Percentiles rank a stretch among this genome's conserved stretches.
Conservation (phyloP, 1,140 invertebrate species). For the Magallana angulata region DNA sequence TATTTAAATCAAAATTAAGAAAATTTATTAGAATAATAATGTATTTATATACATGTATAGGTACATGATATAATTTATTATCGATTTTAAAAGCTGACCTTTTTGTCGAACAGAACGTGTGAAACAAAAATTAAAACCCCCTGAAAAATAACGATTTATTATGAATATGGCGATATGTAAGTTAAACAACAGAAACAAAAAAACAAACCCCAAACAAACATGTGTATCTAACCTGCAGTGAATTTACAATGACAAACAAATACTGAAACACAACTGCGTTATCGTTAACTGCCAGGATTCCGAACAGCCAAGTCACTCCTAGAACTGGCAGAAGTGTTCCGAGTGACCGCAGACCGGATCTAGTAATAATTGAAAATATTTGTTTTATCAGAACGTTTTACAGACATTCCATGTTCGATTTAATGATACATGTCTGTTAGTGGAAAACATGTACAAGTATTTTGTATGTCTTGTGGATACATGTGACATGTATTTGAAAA, state of each 20-base stretch:
- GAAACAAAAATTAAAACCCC: constrained; percentile 28
- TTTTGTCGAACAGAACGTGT: constrained; percentile 8
- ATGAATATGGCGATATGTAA: background rate
- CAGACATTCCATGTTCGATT: too few species aligned
- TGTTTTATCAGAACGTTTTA: too few species aligned
- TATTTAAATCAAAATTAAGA: too few species aligned
- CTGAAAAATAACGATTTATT: background rate
- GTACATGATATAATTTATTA: too few species aligned
- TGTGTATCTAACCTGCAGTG: constrained; percentile 47
- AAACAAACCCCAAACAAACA: too few species aligned
- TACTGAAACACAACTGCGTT: constrained; percentile 52
- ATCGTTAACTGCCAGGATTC: constrained; percentile 48
- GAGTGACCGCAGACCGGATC: constrained; percentile 41
- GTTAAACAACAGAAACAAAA: background rate
- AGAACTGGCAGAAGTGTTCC: constrained; percentile 47
- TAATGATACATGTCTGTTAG: too few species aligned
- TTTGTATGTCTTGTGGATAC: too few species aligned
- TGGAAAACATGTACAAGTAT: too few species aligned
- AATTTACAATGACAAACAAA: constrained; percentile 51
- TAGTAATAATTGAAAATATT: background rate
- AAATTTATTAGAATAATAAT: background rate
- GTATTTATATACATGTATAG: too few species aligned
- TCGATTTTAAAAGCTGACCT: background rate
- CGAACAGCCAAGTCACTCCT: constrained; percentile 55
- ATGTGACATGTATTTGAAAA: too few species aligned